Evolutionary conservation across 2,113 vertebrate genomes (phyloP).

Genomic region (Engraulis encrasicolus): DNA sequence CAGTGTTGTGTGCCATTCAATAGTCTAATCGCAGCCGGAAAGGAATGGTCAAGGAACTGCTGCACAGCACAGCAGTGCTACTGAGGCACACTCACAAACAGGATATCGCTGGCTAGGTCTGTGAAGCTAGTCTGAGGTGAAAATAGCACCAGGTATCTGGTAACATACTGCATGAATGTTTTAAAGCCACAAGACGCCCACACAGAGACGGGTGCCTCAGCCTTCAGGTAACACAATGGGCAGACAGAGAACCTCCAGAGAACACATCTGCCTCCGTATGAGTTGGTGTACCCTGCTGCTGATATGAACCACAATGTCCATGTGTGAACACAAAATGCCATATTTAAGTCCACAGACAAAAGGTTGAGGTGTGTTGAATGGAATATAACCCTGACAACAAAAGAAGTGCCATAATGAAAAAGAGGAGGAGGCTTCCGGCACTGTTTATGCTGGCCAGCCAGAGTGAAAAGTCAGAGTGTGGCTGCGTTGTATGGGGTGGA

Average conservation of each 20-base stretch:
- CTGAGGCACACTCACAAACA: no score
- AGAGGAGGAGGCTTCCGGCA: background rate
- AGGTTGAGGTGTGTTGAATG: background rate
- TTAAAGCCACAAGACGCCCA: constrained; percentile 61
- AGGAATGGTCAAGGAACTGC: no score
- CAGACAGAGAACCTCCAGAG: background rate
- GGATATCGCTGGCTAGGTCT: background rate
- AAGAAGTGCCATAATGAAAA: background rate
- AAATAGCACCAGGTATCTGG: constrained; percentile 41
- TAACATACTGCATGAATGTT: constrained; percentile 67
- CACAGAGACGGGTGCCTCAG: constrained; percentile 39
- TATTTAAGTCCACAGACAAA: background rate
- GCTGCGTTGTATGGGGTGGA: background rate
- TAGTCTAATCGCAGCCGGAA: no score
- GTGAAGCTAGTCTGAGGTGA: background rate
- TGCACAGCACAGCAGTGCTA: no score
- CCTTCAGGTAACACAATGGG: background rate
- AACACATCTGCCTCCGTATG: background rate
- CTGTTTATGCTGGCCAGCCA: background rate
- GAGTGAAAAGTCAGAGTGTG: background rate
- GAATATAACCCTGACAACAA: background rate
- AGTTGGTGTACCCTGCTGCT: background rate
- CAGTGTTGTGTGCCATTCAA: no score
- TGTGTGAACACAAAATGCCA: background rate
- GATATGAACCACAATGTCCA: background rate